A percentile compares a stretch with the other conserved stretches of the same genome.
phyloP scores from a whole-genome alignment of 2,797 vertebrate genomes.

The Gobionotothen gibberifrons region DNA sequence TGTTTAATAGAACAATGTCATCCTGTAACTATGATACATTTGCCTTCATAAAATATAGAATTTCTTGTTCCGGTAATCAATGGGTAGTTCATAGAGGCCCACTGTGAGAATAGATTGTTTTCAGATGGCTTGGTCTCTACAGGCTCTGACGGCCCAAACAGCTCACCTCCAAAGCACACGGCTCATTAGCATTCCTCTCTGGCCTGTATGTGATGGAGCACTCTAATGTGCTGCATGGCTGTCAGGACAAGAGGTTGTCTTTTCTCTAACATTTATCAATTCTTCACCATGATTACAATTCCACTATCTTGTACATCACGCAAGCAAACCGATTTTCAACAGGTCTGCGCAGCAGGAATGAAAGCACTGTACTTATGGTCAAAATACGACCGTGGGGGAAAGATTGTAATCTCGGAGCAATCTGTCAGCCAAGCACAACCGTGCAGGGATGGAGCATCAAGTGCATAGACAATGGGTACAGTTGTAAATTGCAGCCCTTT shows the following conservation, averaged over 20 bases:
- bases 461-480: constrained; percentile 49
- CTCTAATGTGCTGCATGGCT: constrained; percentile 60
- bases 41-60: not conserved
- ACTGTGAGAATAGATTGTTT: constrained; percentile 61
- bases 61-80: constrained; percentile 18
- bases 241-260: constrained; percentile 72
- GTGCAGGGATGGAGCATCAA: constrained; percentile 34
- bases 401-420: constrained; percentile 66
- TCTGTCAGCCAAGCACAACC: constrained; percentile 49
- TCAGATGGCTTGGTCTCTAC: constrained; percentile 41
- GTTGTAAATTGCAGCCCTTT: constrained; percentile 39
- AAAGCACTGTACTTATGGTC: constrained; percentile 14
- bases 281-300: constrained; percentile 71
- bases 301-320: constrained; percentile 37
- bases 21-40: not conserved
- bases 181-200: constrained; percentile 69
- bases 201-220: constrained; percentile 64
- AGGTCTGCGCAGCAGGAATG: constrained; percentile 8
- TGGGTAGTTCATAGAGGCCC: constrained; percentile 34
- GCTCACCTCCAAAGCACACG: constrained; percentile 30
- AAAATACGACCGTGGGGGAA: constrained; percentile 44
- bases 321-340: constrained; percentile 48
- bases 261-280: constrained; percentile 67
- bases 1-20: not conserved
- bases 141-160: constrained; percentile 46